Percentiles rank a stretch among this genome's conserved stretches.
These are phyloP conservation scores for Brotula barbata DNA, from an alignment of 2,797 vertebrate genomes.

Conservation along the genomic window DNA sequence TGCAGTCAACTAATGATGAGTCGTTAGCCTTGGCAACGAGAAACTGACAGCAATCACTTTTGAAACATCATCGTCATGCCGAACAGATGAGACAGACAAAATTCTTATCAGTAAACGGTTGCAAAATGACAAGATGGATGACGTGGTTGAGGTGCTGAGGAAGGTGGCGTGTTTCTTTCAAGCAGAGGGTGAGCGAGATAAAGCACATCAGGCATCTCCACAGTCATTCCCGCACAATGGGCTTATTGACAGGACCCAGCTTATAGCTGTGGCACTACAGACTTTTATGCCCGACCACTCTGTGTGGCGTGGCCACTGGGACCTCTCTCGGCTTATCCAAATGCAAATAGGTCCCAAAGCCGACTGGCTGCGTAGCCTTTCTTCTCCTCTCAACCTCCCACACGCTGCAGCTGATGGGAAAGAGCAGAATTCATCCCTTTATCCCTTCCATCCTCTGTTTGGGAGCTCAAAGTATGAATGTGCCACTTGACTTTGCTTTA, in stretches of 20 bases:
- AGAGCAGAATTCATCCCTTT: constrained; percentile 70
- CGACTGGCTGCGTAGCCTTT: constrained; percentile 67
- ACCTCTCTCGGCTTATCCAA: constrained; percentile 76
- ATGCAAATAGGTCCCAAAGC: constrained; percentile 80
- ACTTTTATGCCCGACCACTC: constrained; percentile 60
- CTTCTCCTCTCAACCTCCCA: constrained; percentile 76
- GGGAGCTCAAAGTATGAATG: constrained; percentile 62
- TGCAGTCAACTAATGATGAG: constrained; percentile 58
- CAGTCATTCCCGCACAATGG: constrained; percentile 67
- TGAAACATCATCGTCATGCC: constrained; percentile 61
- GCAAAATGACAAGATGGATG: constrained; percentile 66
- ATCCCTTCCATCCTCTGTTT: constrained; percentile 51
- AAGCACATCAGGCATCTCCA: constrained; percentile 59
- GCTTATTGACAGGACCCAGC: constrained; percentile 70
- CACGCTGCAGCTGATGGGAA: constrained; percentile 74
- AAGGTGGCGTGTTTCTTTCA: constrained; percentile 59
- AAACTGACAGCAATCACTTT: constrained; percentile 65
- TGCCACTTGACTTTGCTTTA: constrained; percentile 78
- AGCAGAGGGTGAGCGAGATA: constrained; percentile 59
- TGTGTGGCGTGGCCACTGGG: constrained; percentile 68
- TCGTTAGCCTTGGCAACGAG: constrained; percentile 60
- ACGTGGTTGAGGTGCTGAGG: constrained; percentile 47
- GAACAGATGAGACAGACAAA: constrained; percentile 55
- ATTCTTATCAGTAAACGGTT: constrained; percentile 70
- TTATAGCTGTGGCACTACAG: constrained; percentile 61